Evolutionary conservation across 1,140 invertebrate genomes (phyloP).

Genomic region (Ditylenchus dipsaci): DNA sequence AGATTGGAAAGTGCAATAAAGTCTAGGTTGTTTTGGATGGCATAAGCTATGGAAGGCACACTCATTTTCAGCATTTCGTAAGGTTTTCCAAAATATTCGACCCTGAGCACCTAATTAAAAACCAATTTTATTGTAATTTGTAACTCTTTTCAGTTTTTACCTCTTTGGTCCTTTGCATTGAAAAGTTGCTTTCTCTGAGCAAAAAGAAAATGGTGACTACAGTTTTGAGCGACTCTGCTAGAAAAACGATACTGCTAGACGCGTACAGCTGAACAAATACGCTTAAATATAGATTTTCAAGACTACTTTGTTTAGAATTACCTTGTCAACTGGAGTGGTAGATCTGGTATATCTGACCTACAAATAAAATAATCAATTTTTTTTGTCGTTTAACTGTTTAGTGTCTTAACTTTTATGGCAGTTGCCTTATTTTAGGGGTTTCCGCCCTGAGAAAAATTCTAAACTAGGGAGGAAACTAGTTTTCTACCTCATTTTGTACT

Average conservation of each 20-base stretch:
- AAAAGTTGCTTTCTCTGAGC: slow-evolving; percentile 30
- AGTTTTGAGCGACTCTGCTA: slow-evolving; percentile 49
- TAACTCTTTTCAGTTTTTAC: slow-evolving; percentile 5
- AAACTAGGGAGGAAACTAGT: too few relatives aligned
- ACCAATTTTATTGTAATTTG: slow-evolving; percentile 12
- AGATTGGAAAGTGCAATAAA: slow-evolving; percentile 56
- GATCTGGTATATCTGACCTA: slow-evolving; percentile 15
- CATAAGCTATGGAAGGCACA: slow-evolving; percentile 56
- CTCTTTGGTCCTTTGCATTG: background rate
- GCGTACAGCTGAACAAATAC: slow-evolving; percentile 40
- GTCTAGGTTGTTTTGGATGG: slow-evolving; percentile 56
- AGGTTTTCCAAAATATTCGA: slow-evolving; percentile 51
- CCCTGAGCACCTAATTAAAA: slow-evolving; percentile 37
- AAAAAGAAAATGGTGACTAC: slow-evolving; percentile 46
- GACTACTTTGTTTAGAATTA: background rate
- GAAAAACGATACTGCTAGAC: slow-evolving; percentile 52
- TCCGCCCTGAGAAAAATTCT: too few relatives aligned
- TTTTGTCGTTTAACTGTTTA: too few relatives aligned
- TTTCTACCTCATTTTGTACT: too few relatives aligned
- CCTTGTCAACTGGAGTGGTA: background rate
- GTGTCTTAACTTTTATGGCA: too few relatives aligned
- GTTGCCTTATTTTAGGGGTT: too few relatives aligned
- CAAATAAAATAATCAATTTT: background rate
- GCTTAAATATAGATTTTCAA: background rate
- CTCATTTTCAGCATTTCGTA: slow-evolving; percentile 52